Evolutionary conservation across 2,113 vertebrate species (phyloP).

Genomic region (Petromus typicus): DNA sequence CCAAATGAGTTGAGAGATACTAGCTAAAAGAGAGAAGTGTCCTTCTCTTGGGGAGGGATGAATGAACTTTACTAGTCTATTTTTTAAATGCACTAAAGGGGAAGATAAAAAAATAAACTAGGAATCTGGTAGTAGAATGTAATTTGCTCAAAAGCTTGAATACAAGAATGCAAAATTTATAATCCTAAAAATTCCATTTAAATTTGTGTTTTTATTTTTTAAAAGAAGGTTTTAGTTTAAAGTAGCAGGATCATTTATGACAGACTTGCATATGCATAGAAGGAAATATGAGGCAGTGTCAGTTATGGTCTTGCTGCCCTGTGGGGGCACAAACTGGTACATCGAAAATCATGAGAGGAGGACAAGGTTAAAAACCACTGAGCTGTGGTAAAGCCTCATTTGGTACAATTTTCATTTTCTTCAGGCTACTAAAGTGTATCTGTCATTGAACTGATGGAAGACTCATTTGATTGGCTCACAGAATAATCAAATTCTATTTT

Average conservation of each 20-base stretch:
- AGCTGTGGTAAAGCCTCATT: background rate
- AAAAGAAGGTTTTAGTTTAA: background rate
- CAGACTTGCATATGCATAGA: background rate
- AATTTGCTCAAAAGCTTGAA: background rate
- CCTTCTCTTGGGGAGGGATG: background rate
- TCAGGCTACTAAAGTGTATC: background rate
- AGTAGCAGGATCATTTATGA: background rate
- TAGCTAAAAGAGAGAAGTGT: background rate
- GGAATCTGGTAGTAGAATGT: background rate
- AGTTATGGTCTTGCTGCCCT: background rate
- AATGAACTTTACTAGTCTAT: background rate
- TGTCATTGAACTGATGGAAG: background rate
- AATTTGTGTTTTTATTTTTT: background rate
- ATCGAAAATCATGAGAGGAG: background rate
- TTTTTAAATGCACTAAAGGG: background rate
- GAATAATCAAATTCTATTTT: background rate
- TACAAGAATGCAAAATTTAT: background rate
- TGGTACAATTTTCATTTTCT: background rate
- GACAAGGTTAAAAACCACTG: background rate
- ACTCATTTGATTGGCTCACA: constrained; percentile 15
- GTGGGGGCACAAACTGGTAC: background rate
- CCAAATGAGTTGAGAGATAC: background rate
- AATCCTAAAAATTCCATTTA: background rate
- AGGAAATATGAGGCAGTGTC: background rate
- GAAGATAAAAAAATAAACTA: background rate